phyloP scores from a whole-genome alignment of 37 sponge, comb jelly and placozoan genomes.

The Crambe crambe region DNA sequence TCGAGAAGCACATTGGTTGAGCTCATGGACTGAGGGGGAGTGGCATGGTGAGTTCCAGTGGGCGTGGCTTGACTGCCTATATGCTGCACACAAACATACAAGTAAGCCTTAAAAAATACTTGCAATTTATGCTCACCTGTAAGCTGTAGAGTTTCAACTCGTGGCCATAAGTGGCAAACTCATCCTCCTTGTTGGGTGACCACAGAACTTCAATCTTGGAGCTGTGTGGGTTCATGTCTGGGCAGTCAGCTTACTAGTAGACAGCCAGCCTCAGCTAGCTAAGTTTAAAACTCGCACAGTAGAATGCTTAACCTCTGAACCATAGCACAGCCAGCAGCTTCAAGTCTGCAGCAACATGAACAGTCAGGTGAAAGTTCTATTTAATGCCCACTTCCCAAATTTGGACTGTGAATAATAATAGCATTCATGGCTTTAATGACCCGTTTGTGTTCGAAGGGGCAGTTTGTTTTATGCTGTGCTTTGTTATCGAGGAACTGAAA shows the following conservation, averaged over 20 bases:
- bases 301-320: not conserved
- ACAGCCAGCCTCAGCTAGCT: not conserved
- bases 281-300: not conserved
- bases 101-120: not conserved
- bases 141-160: constrained; percentile 63
- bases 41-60: not conserved
- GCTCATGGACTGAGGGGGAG: not conserved
- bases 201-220: constrained; percentile 59
- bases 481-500: too few relatives aligned
- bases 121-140: not conserved
- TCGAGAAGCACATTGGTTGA: not conserved
- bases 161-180: constrained; percentile 60
- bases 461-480: not conserved
- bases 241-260: too few relatives aligned
- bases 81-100: not conserved
- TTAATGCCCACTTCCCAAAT: not conserved
- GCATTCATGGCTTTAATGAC: not conserved
- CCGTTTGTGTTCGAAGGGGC: not conserved
- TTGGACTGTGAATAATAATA: too few relatives aligned
- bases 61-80: not conserved
- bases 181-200: constrained; percentile 65
- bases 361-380: not conserved
- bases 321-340: too few relatives aligned
- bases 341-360: too few relatives aligned
- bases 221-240: constrained; percentile 7